Base-by-base conservation (phyloP, 2,888 invertebrate species). In the Ophraella communa region DNA sequence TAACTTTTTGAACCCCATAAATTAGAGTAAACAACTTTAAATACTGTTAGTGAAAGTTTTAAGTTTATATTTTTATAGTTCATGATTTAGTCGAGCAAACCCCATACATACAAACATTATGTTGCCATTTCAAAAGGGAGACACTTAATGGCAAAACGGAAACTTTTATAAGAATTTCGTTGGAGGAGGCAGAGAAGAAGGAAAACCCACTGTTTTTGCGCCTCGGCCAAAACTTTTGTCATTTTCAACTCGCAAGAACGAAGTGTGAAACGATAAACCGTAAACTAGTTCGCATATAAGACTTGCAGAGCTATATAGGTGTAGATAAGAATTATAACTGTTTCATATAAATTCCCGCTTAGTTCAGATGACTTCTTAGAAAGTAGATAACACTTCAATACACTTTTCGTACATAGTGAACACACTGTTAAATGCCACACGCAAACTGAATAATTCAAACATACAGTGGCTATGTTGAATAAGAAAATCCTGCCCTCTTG, bases 221-320 rank as follows among this genome's bases (percentile, higher is more conserved):
- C 66, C 68, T 70, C 68, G 72, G 65, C 74, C 74, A 39, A 78
- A 79, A 79, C 78, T 79, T 79, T 79, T 77, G 79, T 78, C 79
- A 79, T 79, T 80, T 79, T 78, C 79, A 76, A 76, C 75, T 76
- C 77, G 71, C 77, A 75, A 78, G 78, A 76, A 79, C 73, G 78
- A 78, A 80, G 79, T 80, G 80, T 78, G 77, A 79, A 79, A 71
- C 78, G 79, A 80, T 80, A 80, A 80, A 79, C 74, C 76, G 75
- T n/a, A n/a, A 78, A 78, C 79, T 79, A 79, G 78, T 79, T 79
- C 49, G 23, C 49, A 49, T 49, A 75, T 18, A 39, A 20, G 24
- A 23, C 24, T 49, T 45, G n/a, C 10, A 17, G 27, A 49, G 71
- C 71, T 73, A 54, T 30, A 11, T 62, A n/a, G n/a, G 39, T 39